phyloP scores from a whole-genome alignment of 2,797 vertebrate species.

The Platyrinchus mystaceus region DNA sequence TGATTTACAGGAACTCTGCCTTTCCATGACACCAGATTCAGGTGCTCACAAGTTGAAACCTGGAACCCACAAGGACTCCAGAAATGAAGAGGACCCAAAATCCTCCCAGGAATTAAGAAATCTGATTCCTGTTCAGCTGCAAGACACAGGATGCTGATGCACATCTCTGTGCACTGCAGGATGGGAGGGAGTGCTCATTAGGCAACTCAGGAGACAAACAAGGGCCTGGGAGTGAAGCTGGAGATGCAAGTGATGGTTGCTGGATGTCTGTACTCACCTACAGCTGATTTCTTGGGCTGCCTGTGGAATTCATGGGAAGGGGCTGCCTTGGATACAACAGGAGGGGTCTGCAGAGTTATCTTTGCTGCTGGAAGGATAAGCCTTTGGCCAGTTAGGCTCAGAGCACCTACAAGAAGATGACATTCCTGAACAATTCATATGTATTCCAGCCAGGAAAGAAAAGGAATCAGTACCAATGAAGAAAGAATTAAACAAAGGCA shows the following conservation, averaged over 20 bases:
- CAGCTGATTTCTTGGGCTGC: slow-evolving; percentile 1
- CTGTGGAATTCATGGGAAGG: slow-evolving; percentile 60
- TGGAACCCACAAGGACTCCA: background rate
- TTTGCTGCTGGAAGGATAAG: slow-evolving; percentile 65
- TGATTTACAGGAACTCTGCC: background rate
- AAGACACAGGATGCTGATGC: background rate
- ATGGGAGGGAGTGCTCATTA: background rate
- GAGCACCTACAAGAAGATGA: slow-evolving; percentile 58
- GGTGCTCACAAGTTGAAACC: background rate
- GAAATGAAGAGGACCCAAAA: background rate
- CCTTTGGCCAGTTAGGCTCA: slow-evolving; percentile 66
- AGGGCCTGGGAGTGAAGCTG: background rate
- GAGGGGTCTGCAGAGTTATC: slow-evolving; percentile 62
- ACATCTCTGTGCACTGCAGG: background rate
- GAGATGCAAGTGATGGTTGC: background rate
- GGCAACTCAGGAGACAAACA: background rate
- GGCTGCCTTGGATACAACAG: slow-evolving; percentile 58
- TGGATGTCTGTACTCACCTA: slow-evolving; percentile 41
- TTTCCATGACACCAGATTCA: background rate
- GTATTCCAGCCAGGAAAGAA: background rate
- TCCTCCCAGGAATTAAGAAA: background rate
- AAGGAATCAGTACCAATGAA: background rate
- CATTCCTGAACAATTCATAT: background rate
- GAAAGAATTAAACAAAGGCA: slow-evolving; percentile 20
- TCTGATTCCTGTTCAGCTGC: background rate